phyloP scores from a whole-genome alignment of 2,113 vertebrate genomes.

The Natator depressus region DNA sequence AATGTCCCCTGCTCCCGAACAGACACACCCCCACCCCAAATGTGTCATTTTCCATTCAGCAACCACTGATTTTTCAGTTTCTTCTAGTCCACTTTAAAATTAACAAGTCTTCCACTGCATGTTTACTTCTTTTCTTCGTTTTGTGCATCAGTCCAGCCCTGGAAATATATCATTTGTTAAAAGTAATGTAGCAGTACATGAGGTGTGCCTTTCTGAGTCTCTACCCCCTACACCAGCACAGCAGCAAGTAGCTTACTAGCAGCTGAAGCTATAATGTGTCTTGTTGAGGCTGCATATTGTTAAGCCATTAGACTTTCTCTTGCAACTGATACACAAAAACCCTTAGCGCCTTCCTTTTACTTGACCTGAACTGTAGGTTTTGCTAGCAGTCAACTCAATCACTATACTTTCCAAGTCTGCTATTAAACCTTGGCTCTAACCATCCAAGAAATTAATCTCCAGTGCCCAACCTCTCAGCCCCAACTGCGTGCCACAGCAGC shows the following conservation, averaged over 20 bases:
- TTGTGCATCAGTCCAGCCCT: background rate
- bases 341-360: conserved; percentile 31
- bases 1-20: accelerated
- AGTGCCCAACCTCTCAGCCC: conserved; percentile 54
- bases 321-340: conserved; percentile 22
- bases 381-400: conserved; percentile 71
- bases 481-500: conserved; percentile 57
- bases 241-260: background rate
- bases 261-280: background rate
- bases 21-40: background rate
- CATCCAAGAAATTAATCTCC: conserved; percentile 76
- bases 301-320: conserved; percentile 64
- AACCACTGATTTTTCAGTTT: background rate
- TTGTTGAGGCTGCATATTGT: conserved; percentile 53
- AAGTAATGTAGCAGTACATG: background rate
- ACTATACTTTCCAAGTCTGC: conserved; percentile 74
- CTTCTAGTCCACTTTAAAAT: background rate
- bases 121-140: conserved; percentile 2
- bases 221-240: background rate
- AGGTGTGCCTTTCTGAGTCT: background rate
- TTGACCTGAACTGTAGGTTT: conserved; percentile 67
- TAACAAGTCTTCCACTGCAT: conserved; percentile 3
- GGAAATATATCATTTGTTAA: background rate
- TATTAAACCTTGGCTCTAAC: conserved; percentile 77
- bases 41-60: accelerated